Evolutionary conservation across 2,888 invertebrate genomes (phyloP).

Genomic region (Drosophila greeni): DNA sequence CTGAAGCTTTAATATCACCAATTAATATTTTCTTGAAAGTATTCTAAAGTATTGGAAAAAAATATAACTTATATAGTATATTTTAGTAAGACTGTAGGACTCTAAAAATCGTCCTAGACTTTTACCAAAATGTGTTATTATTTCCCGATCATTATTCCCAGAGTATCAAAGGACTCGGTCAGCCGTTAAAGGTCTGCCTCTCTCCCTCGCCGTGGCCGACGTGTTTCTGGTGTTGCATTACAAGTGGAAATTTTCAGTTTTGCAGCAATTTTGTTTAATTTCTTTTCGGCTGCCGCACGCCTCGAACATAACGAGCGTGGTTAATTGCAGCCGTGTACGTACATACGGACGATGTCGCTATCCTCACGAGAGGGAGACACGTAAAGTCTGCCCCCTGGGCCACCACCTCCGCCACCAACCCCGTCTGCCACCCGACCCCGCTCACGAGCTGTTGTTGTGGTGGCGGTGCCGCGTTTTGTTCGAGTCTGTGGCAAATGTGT

Average conservation of each 20-base stretch:
- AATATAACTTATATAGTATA: too few species aligned
- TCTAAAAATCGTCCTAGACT: too few species aligned
- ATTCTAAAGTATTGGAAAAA: too few species aligned
- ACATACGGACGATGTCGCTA: slow-evolving; percentile 41
- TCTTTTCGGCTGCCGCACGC: slow-evolving; percentile 59
- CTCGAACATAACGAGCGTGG: slow-evolving; percentile 65
- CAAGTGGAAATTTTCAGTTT: slow-evolving; percentile 60
- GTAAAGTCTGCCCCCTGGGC: slow-evolving; percentile 26
- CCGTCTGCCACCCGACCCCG: neutral
- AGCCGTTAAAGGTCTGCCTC: too few species aligned
- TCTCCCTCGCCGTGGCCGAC: neutral
- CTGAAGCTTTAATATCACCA: too few species aligned
- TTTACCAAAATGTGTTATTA: too few species aligned
- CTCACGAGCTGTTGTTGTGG: slow-evolving; percentile 21
- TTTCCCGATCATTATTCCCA: neutral
- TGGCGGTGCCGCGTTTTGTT: slow-evolving; percentile 55
- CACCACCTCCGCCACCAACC: slow-evolving; percentile 6
- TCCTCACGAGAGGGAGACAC: slow-evolving; percentile 34
- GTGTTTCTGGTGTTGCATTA: slow-evolving; percentile 59
- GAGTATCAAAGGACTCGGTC: slow-evolving; percentile 8
- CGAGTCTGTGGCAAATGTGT: slow-evolving; percentile 76
- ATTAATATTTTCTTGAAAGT: too few species aligned
- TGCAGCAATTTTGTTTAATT: slow-evolving; percentile 66
- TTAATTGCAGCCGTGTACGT: slow-evolving; percentile 63
- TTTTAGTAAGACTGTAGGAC: too few species aligned